Evolutionary conservation across 2,888 invertebrate species (phyloP).

Genomic region (Keiferia lycopersicella): DNA sequence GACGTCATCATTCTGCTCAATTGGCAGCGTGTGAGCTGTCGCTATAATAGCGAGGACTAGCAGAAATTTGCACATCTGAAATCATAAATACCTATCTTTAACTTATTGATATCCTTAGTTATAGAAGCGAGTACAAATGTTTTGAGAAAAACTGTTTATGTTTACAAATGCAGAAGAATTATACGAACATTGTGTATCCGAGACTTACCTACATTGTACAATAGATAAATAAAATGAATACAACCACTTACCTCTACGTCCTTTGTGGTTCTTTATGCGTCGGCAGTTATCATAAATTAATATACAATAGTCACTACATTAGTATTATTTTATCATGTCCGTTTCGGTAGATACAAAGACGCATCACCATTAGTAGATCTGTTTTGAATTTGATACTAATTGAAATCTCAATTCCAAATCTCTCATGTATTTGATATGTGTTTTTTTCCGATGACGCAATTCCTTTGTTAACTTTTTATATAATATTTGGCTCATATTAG

Average conservation of each 20-base stretch:
- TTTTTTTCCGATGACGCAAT: constrained; percentile 8
- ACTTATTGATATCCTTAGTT: too few relatives aligned
- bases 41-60: neutral
- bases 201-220: too few relatives aligned
- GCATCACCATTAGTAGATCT: neutral
- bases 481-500: too few relatives aligned
- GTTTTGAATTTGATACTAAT: neutral
- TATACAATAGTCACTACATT: constrained; percentile 2
- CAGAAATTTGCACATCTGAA: constrained; percentile 5
- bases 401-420: neutral
- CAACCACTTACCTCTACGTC: constrained; percentile 3
- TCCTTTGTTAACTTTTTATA: neutral
- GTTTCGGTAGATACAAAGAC: neutral
- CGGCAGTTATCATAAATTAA: neutral
- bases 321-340: neutral
- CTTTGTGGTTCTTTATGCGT: constrained; percentile 1
- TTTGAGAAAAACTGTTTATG: too few relatives aligned
- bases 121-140: too few relatives aligned
- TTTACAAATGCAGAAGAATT: too few relatives aligned
- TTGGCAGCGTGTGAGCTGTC: neutral
- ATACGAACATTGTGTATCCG: too few relatives aligned
- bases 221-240: neutral
- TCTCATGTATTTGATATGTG: neutral
- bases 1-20: neutral
- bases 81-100: neutral